Evolutionary conservation across 2,888 invertebrate species (phyloP).

Genomic region (Pristionchus mayeri): DNA sequence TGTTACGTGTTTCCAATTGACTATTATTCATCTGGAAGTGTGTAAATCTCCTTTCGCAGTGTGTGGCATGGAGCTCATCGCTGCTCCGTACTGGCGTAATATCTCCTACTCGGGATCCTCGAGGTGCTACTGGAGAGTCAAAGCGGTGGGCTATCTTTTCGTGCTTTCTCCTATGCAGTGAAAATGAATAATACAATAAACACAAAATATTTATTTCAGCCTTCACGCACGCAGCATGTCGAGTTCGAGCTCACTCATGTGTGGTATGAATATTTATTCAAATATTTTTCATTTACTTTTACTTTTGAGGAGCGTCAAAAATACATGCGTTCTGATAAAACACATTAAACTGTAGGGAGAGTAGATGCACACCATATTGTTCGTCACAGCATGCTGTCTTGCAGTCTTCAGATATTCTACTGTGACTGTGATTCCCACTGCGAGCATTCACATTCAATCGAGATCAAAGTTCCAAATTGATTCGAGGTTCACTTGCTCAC

Average conservation of each 20-base stretch:
- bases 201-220: background rate
- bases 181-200: background rate
- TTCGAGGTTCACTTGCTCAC: conserved; percentile 47
- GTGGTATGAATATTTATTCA: background rate
- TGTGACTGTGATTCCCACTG: no score
- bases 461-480: no score
- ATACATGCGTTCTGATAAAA: no score
- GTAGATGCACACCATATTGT: no score
- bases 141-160: conserved; percentile 51
- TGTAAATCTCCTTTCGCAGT: conserved; percentile 48
- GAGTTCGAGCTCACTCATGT: conserved; percentile 51
- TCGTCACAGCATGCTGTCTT: no score
- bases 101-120: conserved; percentile 60
- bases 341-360: no score
- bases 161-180: no score
- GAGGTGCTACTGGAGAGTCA: conserved; percentile 64
- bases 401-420: no score
- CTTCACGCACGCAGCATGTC: conserved; percentile 33
- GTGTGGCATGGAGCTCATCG: conserved; percentile 59
- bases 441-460: no score
- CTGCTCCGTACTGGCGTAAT: conserved; percentile 57
- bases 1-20: no score
- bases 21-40: no score
- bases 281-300: background rate
- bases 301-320: no score